A percentile compares a stretch with the other conserved stretches of the same genome.
Evolutionary conservation across 2,797 vertebrate species (phyloP).

Genomic region (Micromesistius poutassou): DNA sequence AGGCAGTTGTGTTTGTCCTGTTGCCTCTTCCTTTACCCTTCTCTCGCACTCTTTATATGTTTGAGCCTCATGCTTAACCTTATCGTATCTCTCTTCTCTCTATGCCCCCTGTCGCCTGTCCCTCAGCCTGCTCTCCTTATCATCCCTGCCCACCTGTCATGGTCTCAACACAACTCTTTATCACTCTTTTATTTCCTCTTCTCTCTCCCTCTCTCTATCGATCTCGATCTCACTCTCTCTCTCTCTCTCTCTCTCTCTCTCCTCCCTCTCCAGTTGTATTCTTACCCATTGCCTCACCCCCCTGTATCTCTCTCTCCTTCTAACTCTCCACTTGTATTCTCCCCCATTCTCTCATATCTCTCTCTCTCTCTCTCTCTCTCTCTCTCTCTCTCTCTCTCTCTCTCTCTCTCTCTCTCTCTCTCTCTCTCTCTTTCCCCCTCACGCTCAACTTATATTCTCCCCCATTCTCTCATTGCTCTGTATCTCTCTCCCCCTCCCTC

Average conservation of each 20-base stretch:
- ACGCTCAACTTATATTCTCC: conserved; percentile 9
- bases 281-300: neutral
- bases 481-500: neutral
- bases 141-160: conserved; percentile 12
- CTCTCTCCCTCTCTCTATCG: conserved; percentile 3
- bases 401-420: conserved; percentile 37
- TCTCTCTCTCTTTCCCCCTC: neutral
- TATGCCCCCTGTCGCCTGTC: conserved; percentile 9
- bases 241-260: no score
- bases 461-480: conserved; percentile 24
- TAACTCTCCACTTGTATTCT: conserved; percentile 17
- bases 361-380: conserved; percentile 1
- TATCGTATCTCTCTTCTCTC: conserved; percentile 11
- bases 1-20: neutral
- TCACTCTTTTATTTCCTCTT: conserved; percentile 1
- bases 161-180: neutral
- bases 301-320: neutral
- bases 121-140: neutral
- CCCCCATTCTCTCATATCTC: neutral
- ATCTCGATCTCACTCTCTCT: conserved; percentile 12
- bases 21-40: neutral
- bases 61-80: neutral
- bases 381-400: conserved; percentile 23
- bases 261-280: neutral
- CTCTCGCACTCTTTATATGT: neutral